phyloP scores from a whole-genome alignment of 2,888 invertebrate species.

The Ctena decussata region DNA sequence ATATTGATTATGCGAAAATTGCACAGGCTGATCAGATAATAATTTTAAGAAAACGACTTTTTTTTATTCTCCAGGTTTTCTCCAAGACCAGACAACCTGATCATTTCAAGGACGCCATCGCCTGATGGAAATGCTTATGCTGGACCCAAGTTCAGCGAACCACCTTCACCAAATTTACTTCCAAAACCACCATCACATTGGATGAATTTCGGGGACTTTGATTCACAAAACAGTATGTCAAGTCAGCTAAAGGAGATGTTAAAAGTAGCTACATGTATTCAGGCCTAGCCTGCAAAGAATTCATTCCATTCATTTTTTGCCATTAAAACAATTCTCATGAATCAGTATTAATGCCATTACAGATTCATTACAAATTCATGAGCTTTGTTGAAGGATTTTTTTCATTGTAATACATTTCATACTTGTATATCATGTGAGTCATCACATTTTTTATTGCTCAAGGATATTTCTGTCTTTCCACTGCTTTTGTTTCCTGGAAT shows the following conservation, averaged over 20 bases:
- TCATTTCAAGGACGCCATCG: conserved; percentile 56
- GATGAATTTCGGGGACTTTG: conserved; percentile 87
- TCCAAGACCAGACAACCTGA: conserved; percentile 40
- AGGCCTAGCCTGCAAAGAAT: conserved; percentile 50
- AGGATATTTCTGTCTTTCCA: conserved; percentile 51
- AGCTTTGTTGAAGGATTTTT: conserved; percentile 62
- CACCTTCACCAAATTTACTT: conserved; percentile 92
- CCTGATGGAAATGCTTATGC: conserved; percentile 87
- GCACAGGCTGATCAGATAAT: too few species aligned
- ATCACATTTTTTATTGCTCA: conserved; percentile 15
- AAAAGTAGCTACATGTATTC: conserved; percentile 82
- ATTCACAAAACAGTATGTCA: conserved; percentile 71
- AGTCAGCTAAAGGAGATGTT: conserved; percentile 84
- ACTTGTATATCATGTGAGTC: conserved; percentile 2
- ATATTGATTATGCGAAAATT: too few species aligned
- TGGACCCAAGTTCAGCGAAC: conserved; percentile 94
- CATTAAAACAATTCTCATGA: conserved; percentile 65
- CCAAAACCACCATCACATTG: conserved; percentile 94
- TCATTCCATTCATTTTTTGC: conserved; percentile 68
- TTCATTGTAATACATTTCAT: conserved; percentile 43
- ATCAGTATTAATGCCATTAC: conserved; percentile 65
- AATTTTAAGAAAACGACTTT: too few species aligned
- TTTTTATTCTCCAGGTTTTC: conserved; percentile 41
- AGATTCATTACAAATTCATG: conserved; percentile 65
- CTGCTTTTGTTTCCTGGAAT: neutral